Conservation (phyloP, 2,888 invertebrate species). For the Lithodes maja region DNA sequence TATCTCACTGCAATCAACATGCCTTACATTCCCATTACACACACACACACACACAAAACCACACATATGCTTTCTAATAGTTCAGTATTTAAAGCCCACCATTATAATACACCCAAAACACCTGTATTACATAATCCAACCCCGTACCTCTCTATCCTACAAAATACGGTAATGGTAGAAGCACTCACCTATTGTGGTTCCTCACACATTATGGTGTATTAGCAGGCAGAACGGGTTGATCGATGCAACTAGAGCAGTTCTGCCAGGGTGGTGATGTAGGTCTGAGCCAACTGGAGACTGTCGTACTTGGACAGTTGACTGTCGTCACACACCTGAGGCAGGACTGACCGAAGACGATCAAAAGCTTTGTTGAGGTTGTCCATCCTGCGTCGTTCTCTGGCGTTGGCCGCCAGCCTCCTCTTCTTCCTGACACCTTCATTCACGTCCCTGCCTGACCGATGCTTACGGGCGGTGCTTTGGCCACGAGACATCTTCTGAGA, state of each 20-base stretch:
- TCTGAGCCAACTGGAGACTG: conserved; percentile 97
- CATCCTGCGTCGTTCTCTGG: conserved; percentile 93
- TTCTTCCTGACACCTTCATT: conserved; percentile 87
- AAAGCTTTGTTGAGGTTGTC: conserved; percentile 96
- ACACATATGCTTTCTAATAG: too few species aligned
- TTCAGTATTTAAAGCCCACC: too few species aligned
- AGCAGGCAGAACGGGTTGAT: too few species aligned
- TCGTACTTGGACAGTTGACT: conserved; percentile 96
- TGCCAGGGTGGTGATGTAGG: conserved; percentile 92
- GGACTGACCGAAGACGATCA: conserved; percentile 89
- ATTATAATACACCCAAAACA: too few species aligned
- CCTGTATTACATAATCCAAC: too few species aligned
- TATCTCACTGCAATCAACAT: too few species aligned
- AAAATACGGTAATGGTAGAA: too few species aligned
- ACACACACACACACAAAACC: too few species aligned
- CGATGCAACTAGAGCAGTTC: conserved; percentile 80
- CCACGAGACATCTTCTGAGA: conserved; percentile 39
- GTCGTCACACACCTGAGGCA: conserved; percentile 94
- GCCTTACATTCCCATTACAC: too few species aligned
- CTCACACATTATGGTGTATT: too few species aligned
- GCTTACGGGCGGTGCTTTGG: conserved; percentile 47
- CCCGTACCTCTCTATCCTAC: too few species aligned
- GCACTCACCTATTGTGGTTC: too few species aligned
- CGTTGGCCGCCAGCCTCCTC: conserved; percentile 92
- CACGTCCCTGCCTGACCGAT: conserved; percentile 56